Evolutionary conservation across 2,888 invertebrate genomes (phyloP).

Genomic region (Acleris cristana): DNA sequence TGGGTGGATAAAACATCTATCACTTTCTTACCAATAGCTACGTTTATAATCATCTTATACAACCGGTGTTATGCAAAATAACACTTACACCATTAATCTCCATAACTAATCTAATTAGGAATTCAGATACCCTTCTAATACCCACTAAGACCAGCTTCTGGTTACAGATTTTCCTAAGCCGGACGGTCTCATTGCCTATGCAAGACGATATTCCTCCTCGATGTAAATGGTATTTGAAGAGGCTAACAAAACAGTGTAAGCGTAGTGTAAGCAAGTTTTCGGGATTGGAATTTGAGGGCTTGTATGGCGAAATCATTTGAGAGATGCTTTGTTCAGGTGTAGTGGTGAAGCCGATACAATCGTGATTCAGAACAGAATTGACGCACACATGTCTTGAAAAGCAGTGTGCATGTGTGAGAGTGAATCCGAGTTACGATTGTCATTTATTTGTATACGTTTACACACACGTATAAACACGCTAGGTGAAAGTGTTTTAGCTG

Average conservation of each 20-base stretch:
- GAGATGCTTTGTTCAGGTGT: too few species aligned
- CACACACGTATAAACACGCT: too few species aligned
- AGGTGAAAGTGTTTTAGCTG: not conserved
- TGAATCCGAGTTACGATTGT: too few species aligned
- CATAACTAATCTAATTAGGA: conserved; percentile 6
- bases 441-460: too few species aligned
- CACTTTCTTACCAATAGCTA: too few species aligned
- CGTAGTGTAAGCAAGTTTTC: conserved; percentile 35
- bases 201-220: conserved; percentile 53
- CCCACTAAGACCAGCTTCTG: conserved; percentile 20
- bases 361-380: too few species aligned
- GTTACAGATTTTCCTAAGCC: conserved; percentile 29
- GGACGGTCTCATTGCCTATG: conserved; percentile 60
- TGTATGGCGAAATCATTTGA: not conserved
- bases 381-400: too few species aligned
- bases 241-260: conserved; percentile 35
- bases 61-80: not conserved
- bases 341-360: too few species aligned
- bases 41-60: too few species aligned
- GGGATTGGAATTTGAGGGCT: conserved; percentile 31
- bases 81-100: conserved; percentile 4
- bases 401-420: too few species aligned
- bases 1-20: too few species aligned
- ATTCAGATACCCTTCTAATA: not conserved
- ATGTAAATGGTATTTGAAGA: conserved; percentile 36